Evolutionary conservation across 92 coral and sea anemone species (phyloP).

Genomic region (Ricordea florida): DNA sequence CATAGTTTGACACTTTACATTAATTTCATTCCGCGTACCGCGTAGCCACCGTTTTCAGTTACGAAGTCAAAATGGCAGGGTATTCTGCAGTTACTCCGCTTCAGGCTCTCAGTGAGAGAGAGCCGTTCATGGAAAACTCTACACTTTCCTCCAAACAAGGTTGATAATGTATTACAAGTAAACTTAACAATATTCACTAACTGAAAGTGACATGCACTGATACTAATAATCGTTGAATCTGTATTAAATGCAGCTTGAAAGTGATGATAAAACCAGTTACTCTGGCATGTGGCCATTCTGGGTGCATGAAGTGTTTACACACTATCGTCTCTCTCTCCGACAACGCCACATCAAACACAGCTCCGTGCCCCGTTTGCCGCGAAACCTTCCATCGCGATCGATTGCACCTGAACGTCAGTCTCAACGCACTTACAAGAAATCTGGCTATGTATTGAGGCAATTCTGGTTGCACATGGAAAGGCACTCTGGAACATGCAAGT

Average conservation of each 20-base stretch:
- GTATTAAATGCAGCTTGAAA: too few relatives aligned
- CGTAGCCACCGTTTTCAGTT: too few relatives aligned
- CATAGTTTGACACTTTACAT: too few relatives aligned
- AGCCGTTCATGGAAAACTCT: too few relatives aligned
- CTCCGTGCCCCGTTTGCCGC: constrained; percentile 15
- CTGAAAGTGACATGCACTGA: too few relatives aligned
- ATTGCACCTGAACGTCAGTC: neutral
- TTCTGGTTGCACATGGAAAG: neutral
- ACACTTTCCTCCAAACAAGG: too few relatives aligned
- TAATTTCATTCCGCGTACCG: too few relatives aligned
- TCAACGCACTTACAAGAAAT: neutral
- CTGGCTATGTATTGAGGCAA: neutral
- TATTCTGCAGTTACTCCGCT: neutral
- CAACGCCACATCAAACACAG: neutral
- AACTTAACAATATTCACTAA: too few relatives aligned
- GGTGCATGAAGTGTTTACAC: neutral
- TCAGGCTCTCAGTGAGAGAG: neutral
- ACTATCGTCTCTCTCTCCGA: neutral
- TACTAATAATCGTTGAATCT: too few relatives aligned
- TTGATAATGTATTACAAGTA: too few relatives aligned
- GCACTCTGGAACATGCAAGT: neutral
- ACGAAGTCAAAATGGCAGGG: neutral
- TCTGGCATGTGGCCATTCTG: constrained; percentile 16
- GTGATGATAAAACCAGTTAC: neutral
- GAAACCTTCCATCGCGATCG: neutral